phyloP scores from a whole-genome alignment of 2,888 invertebrate genomes.

The Drosophila silvestris region DNA sequence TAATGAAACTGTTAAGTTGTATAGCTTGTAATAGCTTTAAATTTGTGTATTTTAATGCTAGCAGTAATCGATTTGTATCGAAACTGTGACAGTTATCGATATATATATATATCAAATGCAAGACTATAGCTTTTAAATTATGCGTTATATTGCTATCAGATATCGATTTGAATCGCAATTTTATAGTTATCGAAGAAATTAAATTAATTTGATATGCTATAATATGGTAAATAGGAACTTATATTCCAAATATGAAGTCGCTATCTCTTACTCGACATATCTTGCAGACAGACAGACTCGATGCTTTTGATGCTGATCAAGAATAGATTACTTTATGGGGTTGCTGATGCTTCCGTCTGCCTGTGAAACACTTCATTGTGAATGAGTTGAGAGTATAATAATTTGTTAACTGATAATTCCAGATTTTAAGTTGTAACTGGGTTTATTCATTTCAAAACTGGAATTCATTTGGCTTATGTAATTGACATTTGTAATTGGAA shows the following conservation, averaged over 20 bases:
- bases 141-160: no score
- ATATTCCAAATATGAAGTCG: background rate
- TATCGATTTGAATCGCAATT: no score
- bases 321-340: background rate
- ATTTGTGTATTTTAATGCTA: no score
- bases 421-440: background rate
- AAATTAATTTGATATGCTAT: background rate
- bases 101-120: no score
- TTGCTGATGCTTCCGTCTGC: background rate
- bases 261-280: background rate
- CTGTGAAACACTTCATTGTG: background rate
- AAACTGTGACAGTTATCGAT: no score
- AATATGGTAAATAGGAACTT: background rate
- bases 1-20: no score
- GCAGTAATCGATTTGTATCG: no score
- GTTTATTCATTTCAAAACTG: background rate
- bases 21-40: no score
- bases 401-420: background rate
- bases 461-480: background rate
- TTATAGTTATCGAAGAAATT: background rate
- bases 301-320: background rate
- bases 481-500: conserved; percentile 13
- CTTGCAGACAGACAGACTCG: background rate
- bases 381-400: background rate
- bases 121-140: no score